Base-by-base conservation (phyloP, 1,140 invertebrate species). In the Bombus fervidus region DNA sequence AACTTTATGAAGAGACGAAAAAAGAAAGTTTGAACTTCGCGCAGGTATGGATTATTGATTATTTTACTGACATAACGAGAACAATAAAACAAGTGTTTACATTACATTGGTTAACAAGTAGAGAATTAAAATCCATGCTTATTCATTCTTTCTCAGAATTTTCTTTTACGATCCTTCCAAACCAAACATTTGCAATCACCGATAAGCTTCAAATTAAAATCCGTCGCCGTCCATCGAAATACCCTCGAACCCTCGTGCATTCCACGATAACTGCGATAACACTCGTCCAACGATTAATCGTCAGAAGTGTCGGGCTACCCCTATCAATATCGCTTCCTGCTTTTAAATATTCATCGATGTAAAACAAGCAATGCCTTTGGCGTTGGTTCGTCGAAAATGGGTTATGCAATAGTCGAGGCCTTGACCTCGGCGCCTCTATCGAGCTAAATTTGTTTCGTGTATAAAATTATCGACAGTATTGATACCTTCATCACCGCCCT, bases 301-400 rank as follows among this genome's bases (percentile, higher is more conserved):
- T n/a, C 39, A 28, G 8, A 25, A 72, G 28, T 71, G 2, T 71
- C 68, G 68, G 13, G 10, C 37, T 25, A 37, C 10, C 5, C 68
- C 37, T 71, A 25, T 31, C 66, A 18, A 18, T 22, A 10, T 25
- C 6, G 18, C 22, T 34, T 22, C 34, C 25, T 22, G 13, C 31
- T 39, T 53, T 77, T 74, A 37, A 83, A 83, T 83, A 83, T 83
- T 77, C 62, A 76, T 77, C 73, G 39, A 47, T 39, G 66, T 34
- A 62, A 72, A 47, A 62, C 53, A 72, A 84, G 59, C 83, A 72
- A 80, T 59, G 47, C 39, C 22, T 25, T 53, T 25, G 72, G 5
- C 15, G 13, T 34, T 31, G 9, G 41, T 25, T 39, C n/a, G 31
- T n/a, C 66, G 31, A 31, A 72, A 80, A 57, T 22, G 41, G 53